Evolutionary conservation across 2,797 vertebrate species (phyloP), one percentile per base, ranked within the genome.

Genomic region (Poeciliopsis presidionis): DNA sequence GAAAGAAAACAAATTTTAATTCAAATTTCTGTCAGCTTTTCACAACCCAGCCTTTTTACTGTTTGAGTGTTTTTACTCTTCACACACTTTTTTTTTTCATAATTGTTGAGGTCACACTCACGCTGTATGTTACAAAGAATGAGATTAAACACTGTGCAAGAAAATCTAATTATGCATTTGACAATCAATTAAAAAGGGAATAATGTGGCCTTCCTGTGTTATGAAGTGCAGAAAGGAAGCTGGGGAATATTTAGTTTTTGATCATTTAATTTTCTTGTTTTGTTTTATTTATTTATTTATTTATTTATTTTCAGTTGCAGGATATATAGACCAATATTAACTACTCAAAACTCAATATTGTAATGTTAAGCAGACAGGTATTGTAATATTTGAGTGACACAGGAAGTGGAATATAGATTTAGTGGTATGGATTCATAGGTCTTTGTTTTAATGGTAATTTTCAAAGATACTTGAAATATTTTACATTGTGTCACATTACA

Each of bases 1-100:
- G 94, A 95, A 96, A 95, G 91, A 91, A 97, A 97, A 96, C 95
- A 95, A 95, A 96, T 95, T 95, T 95, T 96, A 96, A 96, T 96
- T 96, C 91, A 90, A 95, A 94, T 95, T 83, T 85, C 2, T 69
- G 46, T 33, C 36, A 76, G 0, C 5, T 33, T 46, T 67, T 71
- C 5, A 94, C 92, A 93, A 92, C 93, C 89, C 89, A 94, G 94
- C 87, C 87, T 84, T 93, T 95, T 93, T 94, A 93, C 36, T 6
- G 12, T 22, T 22, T n/a, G 11, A 43, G 39, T 69, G 65, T 69
- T 67, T 65, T 65, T 92, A 93, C 92, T 95, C 95, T 96, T 96
- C 86, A 96, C 95, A 96, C n/a, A n/a, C n/a, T n/a, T n/a, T 74
- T 93, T 96, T 95, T 95, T 96, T 96, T 96, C 95, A 96, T 95